Base-by-base conservation (phyloP, 2,797 vertebrate species). In the Rachycentron canadum region DNA sequence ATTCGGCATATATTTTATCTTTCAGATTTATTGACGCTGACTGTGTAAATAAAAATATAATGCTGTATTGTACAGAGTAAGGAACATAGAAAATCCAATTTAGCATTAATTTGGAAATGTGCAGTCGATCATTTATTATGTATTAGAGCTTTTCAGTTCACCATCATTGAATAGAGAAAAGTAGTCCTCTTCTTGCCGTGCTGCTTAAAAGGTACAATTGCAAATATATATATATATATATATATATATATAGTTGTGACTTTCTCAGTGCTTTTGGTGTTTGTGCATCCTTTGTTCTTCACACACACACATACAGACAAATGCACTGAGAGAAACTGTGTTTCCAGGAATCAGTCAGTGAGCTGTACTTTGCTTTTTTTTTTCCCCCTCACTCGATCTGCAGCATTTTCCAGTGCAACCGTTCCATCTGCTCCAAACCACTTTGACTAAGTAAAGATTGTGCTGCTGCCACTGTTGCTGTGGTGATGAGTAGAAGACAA, bases 361-460 rank as follows among this genome's bases (percentile, higher is more conserved):
- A 70, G 67, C 68, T 76, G 41, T 71, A 28, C 41, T 74, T 68
- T 76, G 26, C 58, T 58, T 1, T 52, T 49, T 69, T 50, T 82
- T 53, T 55, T 38, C 16, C 17, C 3, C 5, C 45, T 11, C 17
- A 3, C 5, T 55, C 8, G 36, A 28, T 72, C 28, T 60, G 28
- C 55, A 69, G 28, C 17, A 52, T 84, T 74, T 87, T 83, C 73
- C 75, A 75, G 69, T 26, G n/a, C 34, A 70, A 36, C 32, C 50
- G 5, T 40, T 17, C n/a, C 34, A 6, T 69, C 77, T 75, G 69
- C 71, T 73, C 36, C 74, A 83, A 81, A 83, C 78, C 77, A 67
- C 69, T 79, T 63, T 43, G 53, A 60, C 70, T 76, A 82, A 84
- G 43, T 77, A 69, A 66, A 84, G 73, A 55, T 63, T 78, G 23